Base-by-base conservation (phyloP, 2,888 invertebrate species). In the Cephus pygmeus region DNA sequence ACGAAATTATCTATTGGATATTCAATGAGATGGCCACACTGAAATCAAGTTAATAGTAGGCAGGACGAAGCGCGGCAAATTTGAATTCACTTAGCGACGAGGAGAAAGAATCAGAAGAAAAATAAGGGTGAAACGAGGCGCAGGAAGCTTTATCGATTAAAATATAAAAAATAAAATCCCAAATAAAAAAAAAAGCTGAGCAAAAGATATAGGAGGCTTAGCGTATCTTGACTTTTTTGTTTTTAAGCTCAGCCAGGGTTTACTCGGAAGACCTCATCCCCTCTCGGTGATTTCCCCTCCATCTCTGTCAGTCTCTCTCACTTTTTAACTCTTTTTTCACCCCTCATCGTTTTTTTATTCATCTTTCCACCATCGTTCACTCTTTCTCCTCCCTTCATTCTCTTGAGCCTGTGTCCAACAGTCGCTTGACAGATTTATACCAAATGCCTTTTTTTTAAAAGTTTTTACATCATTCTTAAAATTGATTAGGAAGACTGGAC, bases 71-170 rank as follows among this genome's bases (percentile, higher is more conserved):
- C n/a, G 36, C n/a, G 56, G 23, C 23, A 56, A 23, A 56, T 56
- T 56, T 56, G 56, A 56, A 56, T 56, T 56, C 23, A 23, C 9
- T 56, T 9, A 56, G 56, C 23, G 23, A 23, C 23, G 56, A 56
- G 56, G 9, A 56, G 56, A 23, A 56, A 9, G 56, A 56, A 56
- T 23, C 56, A 2, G 23, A 23, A 56, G 23, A 0, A 56, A 56
- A 56, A 3, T 56, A 56, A 56, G 23, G 9, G 3, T 23, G 23
- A 56, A 56, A 56, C 2, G 23, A 56, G 56, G 6, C 23, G 2
- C 56, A 56, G 6, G 56, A 2, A 23, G 56, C 23, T 56, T 56
- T 84, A 83, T 83, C 83, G 83, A 83, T 84, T 83, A 81, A 78
- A 79, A 81, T 80, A 77, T 80, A 84, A 84, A 84, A 83, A 76